These are phyloP conservation scores for Cuniculus paca DNA, from an alignment of 2,797 vertebrate genomes.

Conservation along the genomic window DNA sequence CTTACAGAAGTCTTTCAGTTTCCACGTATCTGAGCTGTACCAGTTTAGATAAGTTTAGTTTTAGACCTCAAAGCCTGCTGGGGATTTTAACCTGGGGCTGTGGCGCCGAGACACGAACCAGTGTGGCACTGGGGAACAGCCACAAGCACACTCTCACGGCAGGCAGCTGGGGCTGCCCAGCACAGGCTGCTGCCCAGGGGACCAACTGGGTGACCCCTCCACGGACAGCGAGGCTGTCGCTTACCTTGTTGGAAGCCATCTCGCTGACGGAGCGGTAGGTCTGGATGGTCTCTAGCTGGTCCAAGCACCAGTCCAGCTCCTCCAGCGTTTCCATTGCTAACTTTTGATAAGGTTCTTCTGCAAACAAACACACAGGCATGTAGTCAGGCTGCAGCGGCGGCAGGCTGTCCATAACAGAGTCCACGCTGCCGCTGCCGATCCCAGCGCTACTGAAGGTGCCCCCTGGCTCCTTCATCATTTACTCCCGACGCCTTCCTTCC, in stretches of 20 bases:
- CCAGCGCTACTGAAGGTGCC: conserved; percentile 88
- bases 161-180: not conserved
- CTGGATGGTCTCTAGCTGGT: conserved; percentile 99
- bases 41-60: conserved; percentile 3
- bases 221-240: conserved; percentile 52
- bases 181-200: not conserved
- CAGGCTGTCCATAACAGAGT: conserved; percentile 88
- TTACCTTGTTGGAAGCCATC: conserved; percentile 99
- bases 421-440: conserved; percentile 77
- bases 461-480: conserved; percentile 93
- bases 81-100: not conserved
- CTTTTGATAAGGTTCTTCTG: conserved; percentile 99
- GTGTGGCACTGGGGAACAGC: not conserved
- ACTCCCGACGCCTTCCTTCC: conserved; percentile 78
- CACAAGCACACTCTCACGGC: not conserved
- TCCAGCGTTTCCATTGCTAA: conserved; percentile 98
- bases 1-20: not conserved
- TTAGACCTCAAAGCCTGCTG: not conserved
- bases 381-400: conserved; percentile 92
- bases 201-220: no score
- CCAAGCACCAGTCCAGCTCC: conserved; percentile 99
- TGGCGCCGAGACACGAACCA: not conserved
- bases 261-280: conserved; percentile 99
- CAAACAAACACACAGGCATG: conserved; percentile 95
- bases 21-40: not conserved